Evolutionary conservation across 2,113 vertebrate species (phyloP), one percentile per base, ranked within the genome.

Genomic region (Passer montanus): DNA sequence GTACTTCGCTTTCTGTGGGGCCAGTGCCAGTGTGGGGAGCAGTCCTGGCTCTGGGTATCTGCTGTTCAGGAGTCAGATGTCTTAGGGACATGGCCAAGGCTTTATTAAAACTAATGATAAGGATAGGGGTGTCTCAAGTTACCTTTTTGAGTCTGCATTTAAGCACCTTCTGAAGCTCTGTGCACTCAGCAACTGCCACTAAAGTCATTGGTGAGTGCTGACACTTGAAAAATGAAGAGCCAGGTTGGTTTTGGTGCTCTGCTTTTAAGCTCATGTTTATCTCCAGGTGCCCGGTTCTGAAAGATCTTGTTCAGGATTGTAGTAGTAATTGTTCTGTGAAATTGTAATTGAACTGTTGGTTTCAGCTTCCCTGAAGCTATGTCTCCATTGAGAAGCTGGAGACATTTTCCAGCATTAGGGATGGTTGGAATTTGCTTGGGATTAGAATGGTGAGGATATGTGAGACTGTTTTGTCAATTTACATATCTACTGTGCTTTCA

Each of bases 271-370:
- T 82, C 4, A 0, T 73, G 4, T 52, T 72, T 59, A 41, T 60
- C 30, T 85, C 88, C 39, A 68, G 78, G 43, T 10, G 4, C 20
- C 12, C 55, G 17, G 21, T 70, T 95, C 85, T 95, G 72, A 78
- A 93, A 81, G 55, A 22, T 47, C 26, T 80, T 49, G 6, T 56
- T 97, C 77, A 94, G 90, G 41, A 64, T 87, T 63, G 28, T 93
- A 58, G 47, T 87, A 90, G 58, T 62, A 89, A 87, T 91, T 92
- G 69, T 84, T 87, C 90, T 69, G 55, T 96, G 81, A 95, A 92
- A 77, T 94, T 86, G 68, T 85, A 95, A 95, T 94, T 96, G 93
- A 97, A 80, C 82, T 96, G 91, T 87, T 95, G 92, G 76, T 92
- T 98, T 97, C 83, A 89, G 92, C 90, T 96, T 97, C 82, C 85